Conservation (phyloP, 2,113 vertebrate species). For the Amblyopsis rosae region DNA sequence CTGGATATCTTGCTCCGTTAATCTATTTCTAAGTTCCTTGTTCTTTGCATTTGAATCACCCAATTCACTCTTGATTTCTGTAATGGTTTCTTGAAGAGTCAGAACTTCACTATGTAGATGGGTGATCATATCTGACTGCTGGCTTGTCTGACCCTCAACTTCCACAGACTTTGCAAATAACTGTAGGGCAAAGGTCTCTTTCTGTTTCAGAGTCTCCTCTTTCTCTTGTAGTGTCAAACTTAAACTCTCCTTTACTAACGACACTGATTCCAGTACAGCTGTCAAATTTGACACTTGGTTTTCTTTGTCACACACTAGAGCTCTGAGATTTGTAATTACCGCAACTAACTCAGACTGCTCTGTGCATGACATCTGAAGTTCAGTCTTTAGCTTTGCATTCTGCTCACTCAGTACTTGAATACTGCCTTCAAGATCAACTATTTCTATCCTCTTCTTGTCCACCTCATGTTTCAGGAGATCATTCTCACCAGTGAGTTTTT, state of each 20-base stretch:
- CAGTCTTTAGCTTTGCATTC: constrained; percentile 72
- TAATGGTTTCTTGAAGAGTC: constrained; percentile 65
- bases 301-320: constrained; percentile 63
- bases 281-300: constrained; percentile 64
- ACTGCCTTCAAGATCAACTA: constrained; percentile 64
- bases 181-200: constrained; percentile 73
- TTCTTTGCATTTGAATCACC: constrained; percentile 50
- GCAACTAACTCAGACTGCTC: constrained; percentile 56
- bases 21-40: constrained; percentile 53
- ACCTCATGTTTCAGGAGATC: constrained; percentile 60
- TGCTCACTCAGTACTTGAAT: constrained; percentile 70
- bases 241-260: constrained; percentile 69
- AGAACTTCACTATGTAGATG: constrained; percentile 71
- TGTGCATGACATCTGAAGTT: constrained; percentile 64
- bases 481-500: constrained; percentile 63
- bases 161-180: constrained; percentile 59
- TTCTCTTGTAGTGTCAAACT: constrained; percentile 63
- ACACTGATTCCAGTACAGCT: constrained; percentile 61
- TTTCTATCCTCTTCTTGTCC: constrained; percentile 57
- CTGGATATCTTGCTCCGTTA: constrained; percentile 70
- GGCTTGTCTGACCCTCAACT: constrained; percentile 62
- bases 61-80: constrained; percentile 72
- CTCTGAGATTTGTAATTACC: constrained; percentile 67
- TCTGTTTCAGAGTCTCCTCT: constrained; percentile 67
- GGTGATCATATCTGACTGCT: constrained; percentile 66